Base-by-base conservation (phyloP, 1,140 invertebrate species). In the Hesperophylax magnus region DNA sequence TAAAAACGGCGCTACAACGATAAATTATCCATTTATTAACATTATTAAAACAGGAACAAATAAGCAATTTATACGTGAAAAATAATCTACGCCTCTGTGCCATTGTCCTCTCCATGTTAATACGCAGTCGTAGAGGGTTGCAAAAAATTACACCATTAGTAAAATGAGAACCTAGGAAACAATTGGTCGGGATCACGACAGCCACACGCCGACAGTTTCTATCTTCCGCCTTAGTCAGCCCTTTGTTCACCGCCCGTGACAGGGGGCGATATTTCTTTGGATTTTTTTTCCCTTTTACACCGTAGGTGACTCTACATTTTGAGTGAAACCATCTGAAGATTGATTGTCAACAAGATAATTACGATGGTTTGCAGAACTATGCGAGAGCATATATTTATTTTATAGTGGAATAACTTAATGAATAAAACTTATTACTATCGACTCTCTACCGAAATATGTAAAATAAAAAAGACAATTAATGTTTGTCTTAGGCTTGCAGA, bases 71-170 rank as follows among this genome's bases (percentile, higher is more conserved):
- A 47, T 14, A 1, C 39, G 14, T 0, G 39, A 0, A 14, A 47
- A 47, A 3, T 47, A 47, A 47, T 47, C 39, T 47, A 58, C 56
- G 56, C 17, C 56, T 11, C n/a, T 20, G 34, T 52, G 34, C 17
- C 39, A 14, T 47, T 47, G 39, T 47, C 39, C 9, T 47, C 0
- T 11, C 1, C 31, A 52, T 71, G 39, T 71, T 71, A 39, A 47
- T 39, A 20, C 31, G 9, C 65, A n/a, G 15, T n/a, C 67, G 47
- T 18, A 17, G 67, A 67, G 47, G 61, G 61, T 67, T 53, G 61
- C 75, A 72, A 79, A 79, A 79, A 79, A 72, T 80, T 74, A 78
- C 78, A 80, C 81, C 81, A 82, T 82, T 82, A 82, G 81, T 71
- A 80, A 80, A 77, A 82, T 82, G 81, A 80, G 78, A 74, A 24